Base-by-base conservation (phyloP, 1,140 invertebrate genomes). In the Papilio xuthus region DNA sequence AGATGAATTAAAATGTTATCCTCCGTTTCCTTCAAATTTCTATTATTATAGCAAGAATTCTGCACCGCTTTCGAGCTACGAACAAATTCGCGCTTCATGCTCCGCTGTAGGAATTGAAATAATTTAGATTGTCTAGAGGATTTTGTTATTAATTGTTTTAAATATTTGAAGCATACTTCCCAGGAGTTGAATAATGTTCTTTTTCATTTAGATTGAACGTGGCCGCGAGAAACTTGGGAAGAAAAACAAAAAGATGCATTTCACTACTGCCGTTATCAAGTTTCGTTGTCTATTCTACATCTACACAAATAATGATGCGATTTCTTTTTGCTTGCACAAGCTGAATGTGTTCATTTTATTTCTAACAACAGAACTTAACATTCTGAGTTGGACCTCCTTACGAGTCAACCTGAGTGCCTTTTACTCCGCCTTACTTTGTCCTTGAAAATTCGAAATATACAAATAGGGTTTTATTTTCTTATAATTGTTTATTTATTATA, bases 1-100 rank as follows among this genome's bases (percentile, higher is more conserved):
- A 76, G 74, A 76, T 60, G 56, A 76, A 76, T 76, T 76, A 76
- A 76, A 76, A 63, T 76, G 74, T 76, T 76, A 76, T 76, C 74
- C 74, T 41, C 74, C 56, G 74, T 63, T 76, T 76, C 32, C 74
- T 63, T 42, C 74, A 63, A 76, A 76, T 63, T 63, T 63, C 53
- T 63, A 76, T 76, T 76, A 76, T 63, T 32, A 63, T 63, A 76
- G 56, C 74, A 60, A 20, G 28, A 56, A 76, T 76, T 76, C 74
- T 10, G 50, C 15, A 28, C 53, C 63, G 56, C 74, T 63, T 63
- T 60, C 72, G 32, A 13, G n/a, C 41, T 42, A 60, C n/a, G 20
- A 60, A 60, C 13, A 23, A 63, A 63, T 44, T 63, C 18, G 53
- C 56, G 56, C 56, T 76, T 76, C 60, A 26, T 63, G 56, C 53